Evolutionary conservation across 1,140 invertebrate genomes (phyloP).

Genomic region (Sitobion miscanthi): DNA sequence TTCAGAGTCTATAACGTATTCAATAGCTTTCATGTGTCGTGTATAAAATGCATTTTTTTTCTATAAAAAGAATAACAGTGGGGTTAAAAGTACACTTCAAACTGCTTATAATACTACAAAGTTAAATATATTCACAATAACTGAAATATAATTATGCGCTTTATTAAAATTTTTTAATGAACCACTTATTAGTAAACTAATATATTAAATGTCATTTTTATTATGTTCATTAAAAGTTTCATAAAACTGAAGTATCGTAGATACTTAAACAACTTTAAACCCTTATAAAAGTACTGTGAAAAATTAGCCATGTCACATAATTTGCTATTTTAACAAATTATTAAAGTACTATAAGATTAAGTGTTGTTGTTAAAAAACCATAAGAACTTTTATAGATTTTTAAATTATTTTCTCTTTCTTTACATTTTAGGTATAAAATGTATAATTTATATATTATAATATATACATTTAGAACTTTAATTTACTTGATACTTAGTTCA

Average conservation of each 20-base stretch:
- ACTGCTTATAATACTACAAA: not conserved
- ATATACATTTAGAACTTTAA: not conserved
- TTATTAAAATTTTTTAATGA: not conserved
- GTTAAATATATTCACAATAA: not conserved
- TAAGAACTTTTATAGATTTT: not conserved
- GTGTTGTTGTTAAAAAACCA: not conserved
- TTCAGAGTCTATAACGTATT: not conserved
- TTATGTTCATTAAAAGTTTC: constrained; percentile 6
- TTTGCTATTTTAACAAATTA: not conserved
- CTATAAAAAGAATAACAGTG: not conserved
- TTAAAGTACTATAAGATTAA: not conserved
- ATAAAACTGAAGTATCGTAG: not conserved
- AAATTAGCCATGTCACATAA: not conserved
- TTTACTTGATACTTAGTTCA: not conserved
- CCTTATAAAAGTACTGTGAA: not conserved
- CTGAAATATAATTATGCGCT: not conserved
- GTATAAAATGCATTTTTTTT: not conserved
- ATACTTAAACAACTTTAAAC: not conserved
- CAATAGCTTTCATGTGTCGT: not conserved
- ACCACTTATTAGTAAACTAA: not conserved
- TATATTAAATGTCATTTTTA: not conserved
- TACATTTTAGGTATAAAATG: not conserved
- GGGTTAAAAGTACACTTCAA: not conserved
- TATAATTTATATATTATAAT: not conserved
- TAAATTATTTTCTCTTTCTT: not conserved